phyloP scores from a whole-genome alignment of 1,140 invertebrate species.

The Drosophila pallidifrons region DNA sequence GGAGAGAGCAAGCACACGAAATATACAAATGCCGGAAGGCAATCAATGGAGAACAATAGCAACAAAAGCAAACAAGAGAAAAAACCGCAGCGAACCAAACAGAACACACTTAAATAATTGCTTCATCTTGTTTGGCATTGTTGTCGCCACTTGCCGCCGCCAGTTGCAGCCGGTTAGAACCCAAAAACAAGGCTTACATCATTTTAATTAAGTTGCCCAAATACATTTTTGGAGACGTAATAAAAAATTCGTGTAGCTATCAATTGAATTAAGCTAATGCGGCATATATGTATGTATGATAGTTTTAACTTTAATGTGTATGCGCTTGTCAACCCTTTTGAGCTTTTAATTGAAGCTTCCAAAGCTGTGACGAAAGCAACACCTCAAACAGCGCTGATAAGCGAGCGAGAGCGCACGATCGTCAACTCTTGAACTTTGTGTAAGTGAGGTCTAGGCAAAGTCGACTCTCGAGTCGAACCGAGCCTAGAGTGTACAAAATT shows the following conservation, averaged over 20 bases:
- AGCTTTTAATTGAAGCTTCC: conserved; percentile 40
- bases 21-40: conserved; percentile 44
- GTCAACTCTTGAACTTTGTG: conserved; percentile 51
- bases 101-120: conserved; percentile 64
- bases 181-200: conserved; percentile 59
- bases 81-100: conserved; percentile 18
- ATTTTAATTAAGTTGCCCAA: conserved; percentile 56
- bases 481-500: conserved; percentile 17
- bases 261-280: conserved; percentile 31
- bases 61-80: conserved; percentile 15
- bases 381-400: conserved; percentile 38
- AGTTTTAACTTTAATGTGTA: neutral
- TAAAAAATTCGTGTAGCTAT: conserved; percentile 14
- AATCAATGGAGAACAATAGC: conserved; percentile 34
- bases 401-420: neutral
- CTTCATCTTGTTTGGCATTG: conserved; percentile 45
- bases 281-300: neutral
- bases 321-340: conserved; percentile 25
- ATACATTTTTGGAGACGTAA: conserved; percentile 3
- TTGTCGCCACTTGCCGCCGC: conserved; percentile 2
- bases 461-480: conserved; percentile 4
- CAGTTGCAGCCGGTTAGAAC: conserved; percentile 67
- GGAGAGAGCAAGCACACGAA: too few species aligned
- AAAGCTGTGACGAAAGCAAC: conserved; percentile 38
- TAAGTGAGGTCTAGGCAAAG: conserved; percentile 34